A percentile compares a stretch with the other conserved stretches of the same genome.
phyloP scores from a whole-genome alignment of 2,113 vertebrate genomes.

The Anolis carolinensis region DNA sequence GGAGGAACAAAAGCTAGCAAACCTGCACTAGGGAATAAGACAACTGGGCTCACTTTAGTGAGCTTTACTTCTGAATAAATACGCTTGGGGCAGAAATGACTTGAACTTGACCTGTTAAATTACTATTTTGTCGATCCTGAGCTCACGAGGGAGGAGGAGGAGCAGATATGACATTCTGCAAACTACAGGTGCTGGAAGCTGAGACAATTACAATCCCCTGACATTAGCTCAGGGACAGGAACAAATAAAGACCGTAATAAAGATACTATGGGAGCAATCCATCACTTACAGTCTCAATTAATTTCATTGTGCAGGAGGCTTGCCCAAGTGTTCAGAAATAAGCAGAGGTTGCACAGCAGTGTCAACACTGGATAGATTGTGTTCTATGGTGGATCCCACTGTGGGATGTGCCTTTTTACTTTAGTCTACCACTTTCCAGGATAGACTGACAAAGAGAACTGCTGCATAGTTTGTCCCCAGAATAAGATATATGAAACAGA shows the following conservation, averaged over 20 bases:
- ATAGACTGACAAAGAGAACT: not conserved
- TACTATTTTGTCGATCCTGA: not conserved
- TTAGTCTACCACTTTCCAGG: not conserved
- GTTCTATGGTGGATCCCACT: not conserved
- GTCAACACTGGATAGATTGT: not conserved
- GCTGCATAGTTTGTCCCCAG: not conserved
- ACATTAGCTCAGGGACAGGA: not conserved
- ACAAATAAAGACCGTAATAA: conserved; percentile 2
- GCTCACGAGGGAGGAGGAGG: not conserved
- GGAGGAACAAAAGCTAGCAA: not conserved
- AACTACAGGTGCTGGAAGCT: not conserved
- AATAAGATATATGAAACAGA: not conserved
- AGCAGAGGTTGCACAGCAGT: not conserved
- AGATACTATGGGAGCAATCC: conserved; percentile 2
- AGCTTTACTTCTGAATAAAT: not conserved
- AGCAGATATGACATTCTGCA: not conserved
- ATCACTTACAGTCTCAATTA: not conserved
- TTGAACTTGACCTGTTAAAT: not conserved
- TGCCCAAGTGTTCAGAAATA: not conserved
- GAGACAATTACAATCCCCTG: not conserved
- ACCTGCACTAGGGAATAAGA: not conserved
- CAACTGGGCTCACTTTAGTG: not conserved
- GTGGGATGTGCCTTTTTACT: not conserved
- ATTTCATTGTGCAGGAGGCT: not conserved
- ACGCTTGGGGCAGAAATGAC: not conserved